phyloP scores from a whole-genome alignment of 1,140 invertebrate species.

The Megalonaias nervosa region DNA sequence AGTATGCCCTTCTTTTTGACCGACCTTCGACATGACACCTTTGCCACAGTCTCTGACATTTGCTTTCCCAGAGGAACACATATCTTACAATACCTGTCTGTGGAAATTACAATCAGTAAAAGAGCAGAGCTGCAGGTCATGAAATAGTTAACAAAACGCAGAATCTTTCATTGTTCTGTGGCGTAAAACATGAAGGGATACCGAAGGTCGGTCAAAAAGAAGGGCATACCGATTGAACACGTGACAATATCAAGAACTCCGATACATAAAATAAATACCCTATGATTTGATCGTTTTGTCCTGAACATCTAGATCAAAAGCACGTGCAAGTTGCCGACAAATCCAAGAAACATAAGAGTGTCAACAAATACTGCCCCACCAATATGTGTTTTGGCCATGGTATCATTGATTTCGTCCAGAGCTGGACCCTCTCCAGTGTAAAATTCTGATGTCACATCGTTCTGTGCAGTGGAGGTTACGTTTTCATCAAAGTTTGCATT shows the following conservation, averaged over 20 bases:
- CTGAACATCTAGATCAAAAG: slow-evolving; percentile 56
- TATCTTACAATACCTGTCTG: slow-evolving; percentile 61
- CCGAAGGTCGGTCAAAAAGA: slow-evolving; percentile 47
- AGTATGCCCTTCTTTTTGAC: slow-evolving; percentile 57
- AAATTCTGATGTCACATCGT: too few species aligned
- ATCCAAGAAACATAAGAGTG: slow-evolving; percentile 49
- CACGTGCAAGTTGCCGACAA: slow-evolving; percentile 53
- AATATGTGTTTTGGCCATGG: slow-evolving; percentile 2
- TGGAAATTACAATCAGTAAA: slow-evolving; percentile 54
- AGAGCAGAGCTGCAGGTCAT: slow-evolving; percentile 48
- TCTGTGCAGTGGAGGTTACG: too few species aligned
- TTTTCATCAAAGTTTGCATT: too few species aligned
- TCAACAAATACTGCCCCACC: slow-evolving; percentile 26
- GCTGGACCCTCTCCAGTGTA: not conserved
- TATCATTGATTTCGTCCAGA: slow-evolving; percentile 24
- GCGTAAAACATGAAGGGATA: slow-evolving; percentile 51
- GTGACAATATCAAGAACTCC: slow-evolving; percentile 57
- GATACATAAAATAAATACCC: slow-evolving; percentile 54
- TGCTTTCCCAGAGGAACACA: slow-evolving; percentile 46
- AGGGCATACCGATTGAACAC: slow-evolving; percentile 58
- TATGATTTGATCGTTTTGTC: slow-evolving; percentile 53
- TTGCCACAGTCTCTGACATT: slow-evolving; percentile 42
- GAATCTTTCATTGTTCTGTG: slow-evolving; percentile 53
- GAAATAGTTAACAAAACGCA: slow-evolving; percentile 54
- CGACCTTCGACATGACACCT: slow-evolving; percentile 43